Evolutionary conservation across 1,140 invertebrate species (phyloP), one percentile per base, ranked within the genome.

Genomic region (Mesaphorura yosii): DNA sequence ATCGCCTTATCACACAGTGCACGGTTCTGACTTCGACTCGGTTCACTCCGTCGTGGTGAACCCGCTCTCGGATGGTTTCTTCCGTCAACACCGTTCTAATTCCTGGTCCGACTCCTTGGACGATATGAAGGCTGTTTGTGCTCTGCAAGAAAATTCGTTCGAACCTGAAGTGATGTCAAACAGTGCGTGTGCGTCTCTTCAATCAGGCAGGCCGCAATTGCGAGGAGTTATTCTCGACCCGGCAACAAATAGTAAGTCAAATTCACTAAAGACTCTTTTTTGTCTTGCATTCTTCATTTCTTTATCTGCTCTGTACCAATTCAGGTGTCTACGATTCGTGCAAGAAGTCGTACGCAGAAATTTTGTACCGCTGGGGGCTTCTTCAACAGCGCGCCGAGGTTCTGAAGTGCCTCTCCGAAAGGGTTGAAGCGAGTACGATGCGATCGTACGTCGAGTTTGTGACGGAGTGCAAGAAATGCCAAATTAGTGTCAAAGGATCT

Each of bases 1-100:
- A 31, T 90, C 86, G 2, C 87, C 87, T 1, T 94, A 94, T 70
- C 89, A 91, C 67, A 93, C 88, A 12, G 86, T 93, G 45, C 84
- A 87, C 64, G 80, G 85, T 50, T 78, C 84, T 23, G 86, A 88
- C 60, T n/a, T n/a, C n/a, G 86, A 89, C 60, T 81, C 81, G 51
- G 37, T 57, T 19, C 72, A 79, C 3, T 85, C 87, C 15, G 52
- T 59, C 20, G 47, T 57, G n/a, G 38, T 59, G 1, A 55, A 57
- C 45, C 57, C 61, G 20, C 38, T 62, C 1, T 52, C 55, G 3
- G 61, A 63, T 2, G 50, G 22, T 2, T 57, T 57, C 37, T 59
- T 59, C 27, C 57, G 57, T 62, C 78, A 83, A 48, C 74, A 84
- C 49, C 75, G 86, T n/a, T 90, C 84, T 14, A 89, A 85, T 68